These are phyloP conservation scores for Drosophila yooni DNA, from an alignment of 2,888 invertebrate genomes.

Conservation along the genomic window DNA sequence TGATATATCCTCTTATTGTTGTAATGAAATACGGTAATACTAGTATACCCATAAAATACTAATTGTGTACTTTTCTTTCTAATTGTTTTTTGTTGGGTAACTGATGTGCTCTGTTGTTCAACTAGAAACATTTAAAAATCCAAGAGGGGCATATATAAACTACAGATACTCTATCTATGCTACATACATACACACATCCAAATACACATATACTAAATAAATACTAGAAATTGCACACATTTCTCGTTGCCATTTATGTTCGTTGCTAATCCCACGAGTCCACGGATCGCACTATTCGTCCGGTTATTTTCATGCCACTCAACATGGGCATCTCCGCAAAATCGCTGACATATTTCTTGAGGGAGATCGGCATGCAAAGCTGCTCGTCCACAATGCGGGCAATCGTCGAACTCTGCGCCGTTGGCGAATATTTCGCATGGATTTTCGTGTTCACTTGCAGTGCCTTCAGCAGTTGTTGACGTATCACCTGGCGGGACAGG, in stretches of 20 bases:
- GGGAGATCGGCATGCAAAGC: slow-evolving; percentile 76
- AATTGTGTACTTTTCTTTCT: slow-evolving; percentile 1
- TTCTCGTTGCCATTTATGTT: slow-evolving; percentile 1
- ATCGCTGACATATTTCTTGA: slow-evolving; percentile 80
- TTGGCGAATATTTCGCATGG: slow-evolving; percentile 66
- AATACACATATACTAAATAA: slow-evolving; percentile 44
- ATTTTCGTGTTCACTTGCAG: slow-evolving; percentile 59
- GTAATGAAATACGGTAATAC: slow-evolving; percentile 11
- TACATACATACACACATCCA: slow-evolving; percentile 22
- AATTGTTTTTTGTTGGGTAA: slow-evolving; percentile 2
- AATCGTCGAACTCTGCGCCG: slow-evolving; percentile 77
- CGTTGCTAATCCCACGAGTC: slow-evolving; percentile 59
- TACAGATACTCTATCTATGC: slow-evolving; percentile 29
- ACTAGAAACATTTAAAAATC: slow-evolving; percentile 17
- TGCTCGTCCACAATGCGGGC: slow-evolving; percentile 74
- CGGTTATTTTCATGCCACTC: slow-evolving; percentile 20
- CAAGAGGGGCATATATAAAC: slow-evolving; percentile 25
- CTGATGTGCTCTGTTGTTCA: background rate
- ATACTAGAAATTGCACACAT: slow-evolving; percentile 37
- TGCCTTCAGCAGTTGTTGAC: slow-evolving; percentile 68
- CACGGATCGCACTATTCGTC: slow-evolving; percentile 16
- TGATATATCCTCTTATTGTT: slow-evolving; percentile 17
- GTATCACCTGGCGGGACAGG: slow-evolving; percentile 79
- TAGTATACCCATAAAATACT: slow-evolving; percentile 7
- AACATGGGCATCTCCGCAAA: slow-evolving; percentile 81